phyloP scores from a whole-genome alignment of 2,888 invertebrate genomes.

The Cordilura impudica region DNA sequence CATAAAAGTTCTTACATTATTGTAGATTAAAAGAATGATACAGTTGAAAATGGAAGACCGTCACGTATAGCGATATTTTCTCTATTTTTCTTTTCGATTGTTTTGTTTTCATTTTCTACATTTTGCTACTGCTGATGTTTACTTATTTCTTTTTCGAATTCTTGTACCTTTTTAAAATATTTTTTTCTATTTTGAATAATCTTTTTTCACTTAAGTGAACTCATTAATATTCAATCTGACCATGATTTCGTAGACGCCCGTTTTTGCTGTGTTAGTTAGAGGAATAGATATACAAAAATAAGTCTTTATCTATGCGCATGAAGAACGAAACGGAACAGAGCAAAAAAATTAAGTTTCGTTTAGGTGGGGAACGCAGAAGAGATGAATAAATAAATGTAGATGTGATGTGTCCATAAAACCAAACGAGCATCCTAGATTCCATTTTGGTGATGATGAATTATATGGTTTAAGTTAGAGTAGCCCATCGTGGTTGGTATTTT shows the following conservation, averaged over 20 bases:
- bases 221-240: slow-evolving; percentile 76
- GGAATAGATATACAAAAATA: slow-evolving; percentile 17
- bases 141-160: not conserved
- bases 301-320: slow-evolving; percentile 11
- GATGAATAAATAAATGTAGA: slow-evolving; percentile 27
- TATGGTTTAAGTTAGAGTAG: slow-evolving; percentile 16
- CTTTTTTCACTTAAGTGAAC: slow-evolving; percentile 67
- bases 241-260: slow-evolving; percentile 69
- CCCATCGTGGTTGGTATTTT: slow-evolving; percentile 4
- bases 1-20: too few relatives aligned
- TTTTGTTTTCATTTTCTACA: slow-evolving; percentile 33
- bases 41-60: slow-evolving; percentile 9
- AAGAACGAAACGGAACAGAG: not conserved
- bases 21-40: not conserved
- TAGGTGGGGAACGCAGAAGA: not conserved
- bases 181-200: slow-evolving; percentile 45
- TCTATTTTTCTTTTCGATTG: slow-evolving; percentile 7
- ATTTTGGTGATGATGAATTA: slow-evolving; percentile 48
- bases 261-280: slow-evolving; percentile 23
- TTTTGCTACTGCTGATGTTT: not conserved
- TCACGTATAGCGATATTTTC: slow-evolving; percentile 48
- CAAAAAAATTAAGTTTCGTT: not conserved
- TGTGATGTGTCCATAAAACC: slow-evolving; percentile 30
- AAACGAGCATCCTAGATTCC: slow-evolving; percentile 38
- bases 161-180: slow-evolving; percentile 27